Base-by-base conservation (phyloP, 2,113 vertebrate species). In the Ia io region DNA sequence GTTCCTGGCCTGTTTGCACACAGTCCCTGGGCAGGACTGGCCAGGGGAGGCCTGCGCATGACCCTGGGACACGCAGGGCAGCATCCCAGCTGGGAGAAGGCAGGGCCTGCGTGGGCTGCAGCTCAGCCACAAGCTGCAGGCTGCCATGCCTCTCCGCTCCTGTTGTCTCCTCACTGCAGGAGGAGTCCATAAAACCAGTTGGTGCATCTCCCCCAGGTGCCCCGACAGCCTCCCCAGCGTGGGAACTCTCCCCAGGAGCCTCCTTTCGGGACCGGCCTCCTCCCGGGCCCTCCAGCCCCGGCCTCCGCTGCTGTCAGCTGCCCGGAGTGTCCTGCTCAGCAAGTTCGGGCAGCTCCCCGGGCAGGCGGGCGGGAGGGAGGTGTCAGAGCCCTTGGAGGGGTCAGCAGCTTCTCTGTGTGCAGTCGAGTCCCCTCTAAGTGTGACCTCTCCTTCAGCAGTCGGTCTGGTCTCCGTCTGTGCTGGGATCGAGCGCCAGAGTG, bases 301-400 rank as follows among this genome's bases (percentile, higher is more conserved):
- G 61, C 49, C 71, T 76, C 84, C 37, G 56, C 65, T 44, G 20
- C 37, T 84, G 82, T 79, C 84, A 96, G 70, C 56, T 47, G 83
- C 40, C 79, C 42, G 0, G 40, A 51, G 6, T 20, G 90, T 95
- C 56, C 67, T 83, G 86, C 73, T 90, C 2, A n/a, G 79, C 90
- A 94, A 53, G 92, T 96, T 65, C 85, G 70, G 42, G 59, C 44
- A n/a, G 25, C 44, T 94, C 2, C 0, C 11, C 2, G 69, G 87
- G 84, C 0, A 1, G 74, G 22, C 0, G 1, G 74, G 56, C 9
- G 0, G 70, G n/a, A 76, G 70, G 61, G 84, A 85, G 65, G 83
- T 74, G 47, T 82, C 8, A 5, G 61, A 9, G n/a, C 16, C 25
- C 25, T 28, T 11, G 25, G 22, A 0, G 22, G 74, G 32, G 84